Percentiles rank a stretch among this genome's conserved stretches.
These are phyloP conservation scores for Pristionchus fissidentatus DNA, from an alignment of 2,888 invertebrate genomes.

Conservation along the genomic window DNA sequence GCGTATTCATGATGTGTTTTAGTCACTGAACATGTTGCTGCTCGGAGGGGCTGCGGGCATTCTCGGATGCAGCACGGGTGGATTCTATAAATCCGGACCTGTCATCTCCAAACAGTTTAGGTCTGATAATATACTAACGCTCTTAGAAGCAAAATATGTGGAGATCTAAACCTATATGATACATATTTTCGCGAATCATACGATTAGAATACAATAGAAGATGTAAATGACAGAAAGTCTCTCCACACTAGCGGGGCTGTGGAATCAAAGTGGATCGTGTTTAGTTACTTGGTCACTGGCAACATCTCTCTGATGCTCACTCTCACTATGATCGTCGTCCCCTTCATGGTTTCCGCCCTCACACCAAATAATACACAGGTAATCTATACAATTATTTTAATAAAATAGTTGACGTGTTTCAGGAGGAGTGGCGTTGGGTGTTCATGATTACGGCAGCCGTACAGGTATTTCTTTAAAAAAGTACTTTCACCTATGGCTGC, in stretches of 20 bases:
- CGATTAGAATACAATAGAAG: too few species aligned
- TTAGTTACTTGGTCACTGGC: conserved; percentile 73
- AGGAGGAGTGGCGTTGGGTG: conserved; percentile 68
- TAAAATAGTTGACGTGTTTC: neutral
- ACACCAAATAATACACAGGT: conserved; percentile 66
- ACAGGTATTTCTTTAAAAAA: too few species aligned
- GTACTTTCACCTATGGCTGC: too few species aligned
- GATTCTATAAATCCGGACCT: conserved; percentile 73
- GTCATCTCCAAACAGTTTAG: conserved; percentile 71
- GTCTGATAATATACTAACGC: conserved; percentile 11
- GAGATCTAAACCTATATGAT: too few species aligned
- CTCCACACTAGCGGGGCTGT: too few species aligned
- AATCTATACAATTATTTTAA: neutral
- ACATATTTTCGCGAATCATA: too few species aligned
- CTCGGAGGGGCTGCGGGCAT: conserved; percentile 63
- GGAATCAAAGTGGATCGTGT: neutral
- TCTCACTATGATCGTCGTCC: conserved; percentile 70
- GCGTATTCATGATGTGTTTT: too few species aligned
- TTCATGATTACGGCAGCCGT: conserved; percentile 63
- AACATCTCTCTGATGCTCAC: conserved; percentile 74
- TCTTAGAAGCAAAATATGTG: too few species aligned
- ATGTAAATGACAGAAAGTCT: too few species aligned
- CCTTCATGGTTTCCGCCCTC: conserved; percentile 66
- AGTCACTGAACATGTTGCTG: conserved; percentile 58
- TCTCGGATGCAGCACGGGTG: conserved; percentile 71